These are phyloP conservation scores for Phalacrocorax brasilianus DNA, from an alignment of 2,113 vertebrate genomes.

Conservation along the genomic window DNA sequence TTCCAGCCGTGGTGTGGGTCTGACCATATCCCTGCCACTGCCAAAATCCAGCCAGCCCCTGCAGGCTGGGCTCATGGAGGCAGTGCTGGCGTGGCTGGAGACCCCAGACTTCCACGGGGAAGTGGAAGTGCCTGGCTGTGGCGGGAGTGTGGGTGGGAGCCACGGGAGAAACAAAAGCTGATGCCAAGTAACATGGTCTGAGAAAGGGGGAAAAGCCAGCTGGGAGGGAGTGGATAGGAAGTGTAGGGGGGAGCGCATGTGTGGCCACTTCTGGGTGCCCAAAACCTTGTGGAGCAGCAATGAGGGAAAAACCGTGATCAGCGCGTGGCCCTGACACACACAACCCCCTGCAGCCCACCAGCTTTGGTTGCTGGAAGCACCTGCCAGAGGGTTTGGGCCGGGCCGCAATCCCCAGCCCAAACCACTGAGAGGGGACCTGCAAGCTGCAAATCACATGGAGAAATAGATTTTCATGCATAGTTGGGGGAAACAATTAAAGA, in stretches of 20 bases:
- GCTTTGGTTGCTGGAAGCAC: neutral
- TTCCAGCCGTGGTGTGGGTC: rapidly evolving
- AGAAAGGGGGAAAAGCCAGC: neutral
- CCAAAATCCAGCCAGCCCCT: neutral
- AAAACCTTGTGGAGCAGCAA: neutral
- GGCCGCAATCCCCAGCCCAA: neutral
- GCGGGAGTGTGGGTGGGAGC: neutral
- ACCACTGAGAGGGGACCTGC: neutral
- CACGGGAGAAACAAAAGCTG: neutral
- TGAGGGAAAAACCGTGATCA: rapidly evolving
- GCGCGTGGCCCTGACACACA: neutral
- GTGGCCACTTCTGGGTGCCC: rapidly evolving
- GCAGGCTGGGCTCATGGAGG: rapidly evolving
- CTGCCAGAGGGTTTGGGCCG: neutral
- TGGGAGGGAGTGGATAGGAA: neutral
- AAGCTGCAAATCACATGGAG: neutral
- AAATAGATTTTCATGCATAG: neutral
- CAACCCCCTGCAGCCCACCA: neutral
- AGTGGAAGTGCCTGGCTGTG: rapidly evolving
- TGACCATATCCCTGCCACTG: neutral
- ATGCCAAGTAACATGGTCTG: neutral
- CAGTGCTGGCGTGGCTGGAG: neutral
- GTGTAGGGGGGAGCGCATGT: rapidly evolving
- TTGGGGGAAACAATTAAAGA: neutral
- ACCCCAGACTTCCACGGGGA: neutral